Percentiles rank a stretch among this genome's conserved stretches.
Conservation (phyloP, 2,113 vertebrate species). For the Poicephalus gulielmi region DNA sequence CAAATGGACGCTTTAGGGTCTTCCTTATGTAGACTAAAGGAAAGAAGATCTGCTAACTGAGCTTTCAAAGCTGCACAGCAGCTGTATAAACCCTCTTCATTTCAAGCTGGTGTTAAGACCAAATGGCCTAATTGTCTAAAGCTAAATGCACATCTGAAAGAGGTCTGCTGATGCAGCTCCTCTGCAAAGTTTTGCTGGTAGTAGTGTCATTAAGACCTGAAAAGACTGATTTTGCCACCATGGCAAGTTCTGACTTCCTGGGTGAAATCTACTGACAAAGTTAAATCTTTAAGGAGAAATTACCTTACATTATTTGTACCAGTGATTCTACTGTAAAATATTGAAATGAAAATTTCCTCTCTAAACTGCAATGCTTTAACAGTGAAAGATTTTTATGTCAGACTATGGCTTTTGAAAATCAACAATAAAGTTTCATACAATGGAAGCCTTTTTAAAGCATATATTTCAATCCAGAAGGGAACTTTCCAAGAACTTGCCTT, state of each 20-base stretch:
- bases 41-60: neutral
- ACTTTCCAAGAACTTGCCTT: neutral
- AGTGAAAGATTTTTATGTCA: neutral
- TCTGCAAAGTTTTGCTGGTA: neutral
- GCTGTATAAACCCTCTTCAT: neutral
- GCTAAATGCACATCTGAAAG: neutral
- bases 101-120: neutral
- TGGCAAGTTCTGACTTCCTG: neutral
- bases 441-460: neutral
- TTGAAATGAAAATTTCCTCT: neutral
- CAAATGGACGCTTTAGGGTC: neutral
- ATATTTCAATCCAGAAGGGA: neutral
- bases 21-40: neutral
- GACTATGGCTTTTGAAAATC: neutral
- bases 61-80: neutral
- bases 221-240: neutral
- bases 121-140: neutral
- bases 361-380: neutral
- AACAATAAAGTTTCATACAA: neutral
- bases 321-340: neutral
- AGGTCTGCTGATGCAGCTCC: neutral
- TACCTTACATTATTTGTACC: neutral
- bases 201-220: neutral
- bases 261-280: neutral
- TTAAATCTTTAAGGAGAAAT: neutral